Evolutionary conservation across 1,140 invertebrate species (phyloP), one percentile per base, ranked within the genome.

Genomic region (Gonioctena quinquepunctata): DNA sequence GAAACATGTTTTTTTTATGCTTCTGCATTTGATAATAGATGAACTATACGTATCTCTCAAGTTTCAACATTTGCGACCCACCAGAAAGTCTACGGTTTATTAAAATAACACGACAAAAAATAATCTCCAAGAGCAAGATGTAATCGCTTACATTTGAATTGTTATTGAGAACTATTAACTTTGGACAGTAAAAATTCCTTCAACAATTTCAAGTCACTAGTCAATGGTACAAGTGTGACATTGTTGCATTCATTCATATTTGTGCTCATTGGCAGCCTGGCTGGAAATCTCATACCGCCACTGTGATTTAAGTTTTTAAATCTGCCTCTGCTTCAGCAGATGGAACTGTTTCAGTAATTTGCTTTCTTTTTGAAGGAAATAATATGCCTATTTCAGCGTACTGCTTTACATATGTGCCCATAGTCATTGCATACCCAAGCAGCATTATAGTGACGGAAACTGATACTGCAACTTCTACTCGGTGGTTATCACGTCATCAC

Each of bases 181-280:
- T 48, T 63, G 13, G 42, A 4, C n/a, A 57, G n/a, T 57, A 64
- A 26, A 49, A 22, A 25, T 27, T 72, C 42, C 42, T 59, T 76
- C 7, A 76, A 54, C 49, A 70, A 23, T 71, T 75, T 76, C 50
- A 77, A 33, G 28, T 77, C 76, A 56, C 63, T 69, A 19, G 76
- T 75, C 7, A 78, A 48, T 4, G 74, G 76, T 11, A 77, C 63
- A 52, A 78, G 49, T 23, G 75, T 77, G 4, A 78, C 56, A 57
- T 75, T 74, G 42, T 77, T 76, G 66, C 65, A 74, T 70, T 74
- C 76, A 27, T 73, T 75, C 28, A 66, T 27, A 67, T 73, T n/a
- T 72, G 8, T 76, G 52, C 54, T 76, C 59, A 56, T 61, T 72
- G 22, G 62, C 69, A 33, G 74, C 73, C 42, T 76, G 73, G 28